These are phyloP conservation scores for Amblyopsis rosae DNA, from an alignment of 2,113 vertebrate genomes.

Conservation along the genomic window DNA sequence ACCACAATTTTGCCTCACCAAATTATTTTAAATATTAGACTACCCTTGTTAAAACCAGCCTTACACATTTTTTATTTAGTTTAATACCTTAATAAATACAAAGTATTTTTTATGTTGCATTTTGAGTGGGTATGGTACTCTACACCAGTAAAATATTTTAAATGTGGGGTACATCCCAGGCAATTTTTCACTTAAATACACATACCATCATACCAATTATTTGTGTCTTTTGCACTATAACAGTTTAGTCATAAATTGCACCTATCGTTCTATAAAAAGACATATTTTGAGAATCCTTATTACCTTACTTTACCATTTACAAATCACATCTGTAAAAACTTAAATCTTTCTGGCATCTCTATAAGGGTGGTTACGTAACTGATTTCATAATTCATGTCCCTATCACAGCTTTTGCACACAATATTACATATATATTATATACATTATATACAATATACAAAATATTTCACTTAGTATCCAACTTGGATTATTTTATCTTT, in stretches of 20 bases:
- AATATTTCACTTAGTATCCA: neutral
- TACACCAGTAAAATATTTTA: neutral
- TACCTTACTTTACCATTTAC: conserved; percentile 3
- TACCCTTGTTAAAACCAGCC: no score
- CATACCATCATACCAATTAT: neutral
- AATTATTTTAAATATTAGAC: no score
- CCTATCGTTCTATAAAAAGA: conserved; percentile 15
- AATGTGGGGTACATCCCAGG: neutral
- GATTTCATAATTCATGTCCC: no score
- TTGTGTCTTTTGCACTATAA: neutral
- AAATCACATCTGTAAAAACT: conserved; percentile 10
- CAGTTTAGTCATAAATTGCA: conserved; percentile 1
- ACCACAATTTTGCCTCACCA: no score
- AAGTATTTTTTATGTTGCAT: neutral
- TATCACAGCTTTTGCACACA: conserved; percentile 3
- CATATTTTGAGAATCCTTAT: neutral
- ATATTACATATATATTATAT: no score
- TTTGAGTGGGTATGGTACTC: neutral
- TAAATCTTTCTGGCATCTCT: neutral
- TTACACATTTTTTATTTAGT: neutral
- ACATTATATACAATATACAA: no score
- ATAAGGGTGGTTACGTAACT: neutral
- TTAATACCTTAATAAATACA: neutral
- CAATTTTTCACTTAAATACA: conserved; percentile 16
- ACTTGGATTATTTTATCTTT: neutral